These are phyloP conservation scores for Drosophila burlai DNA, from an alignment of 1,140 invertebrate genomes.

Conservation along the genomic window DNA sequence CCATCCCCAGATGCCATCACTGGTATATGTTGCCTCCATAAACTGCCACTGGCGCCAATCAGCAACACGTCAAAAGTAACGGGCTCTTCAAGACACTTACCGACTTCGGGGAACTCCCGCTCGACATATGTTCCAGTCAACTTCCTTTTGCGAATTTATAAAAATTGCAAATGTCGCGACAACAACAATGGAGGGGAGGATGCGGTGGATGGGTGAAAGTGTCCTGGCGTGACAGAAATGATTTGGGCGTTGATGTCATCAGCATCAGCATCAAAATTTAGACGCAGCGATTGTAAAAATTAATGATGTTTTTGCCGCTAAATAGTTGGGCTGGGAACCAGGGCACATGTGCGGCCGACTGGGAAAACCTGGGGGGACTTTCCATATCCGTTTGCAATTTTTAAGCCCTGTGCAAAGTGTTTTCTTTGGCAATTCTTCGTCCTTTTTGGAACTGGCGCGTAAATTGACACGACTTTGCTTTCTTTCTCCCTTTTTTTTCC, in stretches of 20 bases:
- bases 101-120: slow-evolving; percentile 19
- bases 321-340: slow-evolving; percentile 74
- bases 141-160: slow-evolving; percentile 63
- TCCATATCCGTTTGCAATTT: slow-evolving; percentile 77
- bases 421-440: slow-evolving; percentile 43
- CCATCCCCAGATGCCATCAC: not conserved
- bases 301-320: slow-evolving; percentile 72
- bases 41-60: slow-evolving; percentile 61
- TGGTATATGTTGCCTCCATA: not conserved
- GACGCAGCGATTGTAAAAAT: slow-evolving; percentile 56
- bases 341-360: slow-evolving; percentile 66
- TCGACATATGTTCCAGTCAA: slow-evolving; percentile 74
- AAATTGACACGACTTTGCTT: slow-evolving; percentile 81
- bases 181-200: slow-evolving; percentile 39
- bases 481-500: slow-evolving; percentile 37
- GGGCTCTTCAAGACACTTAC: slow-evolving; percentile 43
- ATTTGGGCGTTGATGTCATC: slow-evolving; percentile 77
- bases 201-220: slow-evolving; percentile 55
- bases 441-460: slow-evolving; percentile 49
- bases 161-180: slow-evolving; percentile 70
- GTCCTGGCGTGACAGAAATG: slow-evolving; percentile 62
- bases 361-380: slow-evolving; percentile 38
- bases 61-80: slow-evolving; percentile 67
- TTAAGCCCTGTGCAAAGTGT: slow-evolving; percentile 60
- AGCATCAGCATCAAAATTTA: slow-evolving; percentile 64